These are phyloP conservation scores for Argyresthia albistria DNA, from an alignment of 2,888 invertebrate species.

Conservation along the genomic window DNA sequence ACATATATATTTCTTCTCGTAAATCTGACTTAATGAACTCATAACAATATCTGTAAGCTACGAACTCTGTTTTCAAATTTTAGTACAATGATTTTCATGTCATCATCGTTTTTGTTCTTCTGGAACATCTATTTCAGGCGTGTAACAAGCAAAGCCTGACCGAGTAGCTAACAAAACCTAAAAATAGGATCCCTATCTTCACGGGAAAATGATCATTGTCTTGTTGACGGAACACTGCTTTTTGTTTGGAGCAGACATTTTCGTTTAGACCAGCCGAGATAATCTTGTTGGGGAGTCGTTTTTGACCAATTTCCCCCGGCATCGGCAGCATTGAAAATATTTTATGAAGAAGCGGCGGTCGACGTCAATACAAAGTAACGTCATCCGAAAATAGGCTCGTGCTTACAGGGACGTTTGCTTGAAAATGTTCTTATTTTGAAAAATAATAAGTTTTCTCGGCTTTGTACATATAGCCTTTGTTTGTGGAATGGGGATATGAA, in stretches of 20 bases:
- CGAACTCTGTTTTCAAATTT: too few species aligned
- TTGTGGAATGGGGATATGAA: too few species aligned
- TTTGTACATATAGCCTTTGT: too few species aligned
- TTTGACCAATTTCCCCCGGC: slow-evolving; percentile 52
- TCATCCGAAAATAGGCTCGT: neutral
- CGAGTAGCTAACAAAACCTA: too few species aligned
- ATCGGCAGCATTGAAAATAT: slow-evolving; percentile 48
- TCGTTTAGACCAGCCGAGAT: slow-evolving; percentile 22
- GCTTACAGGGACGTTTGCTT: neutral
- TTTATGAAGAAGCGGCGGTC: slow-evolving; percentile 28
- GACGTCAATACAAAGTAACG: slow-evolving; percentile 20
- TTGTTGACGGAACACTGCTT: neutral
- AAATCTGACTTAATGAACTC: too few species aligned
- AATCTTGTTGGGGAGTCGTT: slow-evolving; percentile 52
- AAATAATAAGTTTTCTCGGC: too few species aligned
- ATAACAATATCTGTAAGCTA: too few species aligned
- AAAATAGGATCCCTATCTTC: slow-evolving; percentile 1
- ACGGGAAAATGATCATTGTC: slow-evolving; percentile 26
- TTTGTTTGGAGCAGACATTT: neutral
- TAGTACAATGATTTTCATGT: too few species aligned
- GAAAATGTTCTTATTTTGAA: neutral
- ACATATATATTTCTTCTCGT: neutral
- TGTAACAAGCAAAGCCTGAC: too few species aligned
- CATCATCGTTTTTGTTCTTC: too few species aligned
- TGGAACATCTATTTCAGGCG: too few species aligned